Evolutionary conservation across 2,888 invertebrate genomes (phyloP).

Genomic region (Andrena bucephala): DNA sequence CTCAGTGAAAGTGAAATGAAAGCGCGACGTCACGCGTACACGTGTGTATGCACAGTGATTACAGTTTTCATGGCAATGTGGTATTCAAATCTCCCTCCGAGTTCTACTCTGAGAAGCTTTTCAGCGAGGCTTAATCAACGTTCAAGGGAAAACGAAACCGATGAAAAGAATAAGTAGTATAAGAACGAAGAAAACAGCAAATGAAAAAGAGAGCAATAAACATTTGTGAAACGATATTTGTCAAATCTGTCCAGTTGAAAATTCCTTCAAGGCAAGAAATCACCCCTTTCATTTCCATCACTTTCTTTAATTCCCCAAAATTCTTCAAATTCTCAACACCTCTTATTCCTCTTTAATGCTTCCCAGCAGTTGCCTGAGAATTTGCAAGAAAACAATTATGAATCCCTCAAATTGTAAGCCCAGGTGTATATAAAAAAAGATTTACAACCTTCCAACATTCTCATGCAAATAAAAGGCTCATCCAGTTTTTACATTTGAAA

Average conservation of each 20-base stretch:
- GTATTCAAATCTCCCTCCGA: no score
- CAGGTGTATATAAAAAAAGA: not conserved
- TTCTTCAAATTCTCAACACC: not conserved
- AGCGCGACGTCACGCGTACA: not conserved
- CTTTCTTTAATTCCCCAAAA: no score
- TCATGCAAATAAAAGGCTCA: slow-evolving; percentile 1
- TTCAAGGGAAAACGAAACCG: no score
- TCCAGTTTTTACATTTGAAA: not conserved
- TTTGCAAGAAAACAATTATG: not conserved
- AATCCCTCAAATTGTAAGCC: not conserved
- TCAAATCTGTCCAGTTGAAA: no score
- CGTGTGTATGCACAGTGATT: not conserved
- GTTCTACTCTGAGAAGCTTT: no score
- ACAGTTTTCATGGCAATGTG: not conserved
- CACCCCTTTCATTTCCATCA: no score
- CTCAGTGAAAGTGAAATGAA: not conserved
- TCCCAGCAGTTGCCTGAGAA: not conserved
- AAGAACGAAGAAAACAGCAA: no score
- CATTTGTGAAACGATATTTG: no score
- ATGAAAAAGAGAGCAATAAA: no score
- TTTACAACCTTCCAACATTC: not conserved
- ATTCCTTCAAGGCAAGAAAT: no score
- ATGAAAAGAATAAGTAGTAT: no score
- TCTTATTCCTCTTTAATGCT: not conserved
- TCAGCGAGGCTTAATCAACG: no score